Evolutionary conservation across 2,888 invertebrate species (phyloP), one percentile per base, ranked within the genome.

Genomic region (Chymomyza caudatula): DNA sequence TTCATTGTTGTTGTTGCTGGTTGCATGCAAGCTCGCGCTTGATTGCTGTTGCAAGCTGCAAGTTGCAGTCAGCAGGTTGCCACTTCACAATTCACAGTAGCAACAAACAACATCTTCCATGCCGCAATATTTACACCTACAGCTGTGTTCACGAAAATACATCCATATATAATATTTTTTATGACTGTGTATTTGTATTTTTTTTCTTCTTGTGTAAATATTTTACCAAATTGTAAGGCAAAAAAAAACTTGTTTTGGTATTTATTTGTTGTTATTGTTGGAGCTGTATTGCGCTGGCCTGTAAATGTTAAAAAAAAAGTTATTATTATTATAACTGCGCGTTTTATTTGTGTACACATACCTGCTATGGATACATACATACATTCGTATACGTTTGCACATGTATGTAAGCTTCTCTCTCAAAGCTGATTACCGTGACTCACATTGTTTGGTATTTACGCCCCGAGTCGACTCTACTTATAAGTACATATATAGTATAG

Each of bases 341-440:
- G 55, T 55, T 25, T 55, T 55, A 29, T 29, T 54, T 29, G 54
- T 66, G 54, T 20, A 52, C 57, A 57, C 65, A 53, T 51, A 57
- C 59, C 60, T 63, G 25, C 49, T 62, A 53, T 69, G 54, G 63
- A 68, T 29, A 51, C 67, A 71, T 72, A 59, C 63, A 59, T 61
- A 68, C 60, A 56, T 69, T 29, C 55, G 20, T 25, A 29, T 29
- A 51, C 29, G 43, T 59, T 42, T 22, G 15, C 43, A 44, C 15
- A 19, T 57, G 58, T 52, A 47, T 72, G 51, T 62, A 52, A 54
- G 22, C 63, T 37, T 22, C 56, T 76, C 72, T 69, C 63, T 71
- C 68, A 70, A 60, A 64, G 72, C 63, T 80, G 74, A 83, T 76
- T 79, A 76, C 79, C 85, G 87, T 87, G 88, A 87, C 85, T 87